Conservation (phyloP, 2,888 invertebrate species). For the Agriopis leucophaearia region DNA sequence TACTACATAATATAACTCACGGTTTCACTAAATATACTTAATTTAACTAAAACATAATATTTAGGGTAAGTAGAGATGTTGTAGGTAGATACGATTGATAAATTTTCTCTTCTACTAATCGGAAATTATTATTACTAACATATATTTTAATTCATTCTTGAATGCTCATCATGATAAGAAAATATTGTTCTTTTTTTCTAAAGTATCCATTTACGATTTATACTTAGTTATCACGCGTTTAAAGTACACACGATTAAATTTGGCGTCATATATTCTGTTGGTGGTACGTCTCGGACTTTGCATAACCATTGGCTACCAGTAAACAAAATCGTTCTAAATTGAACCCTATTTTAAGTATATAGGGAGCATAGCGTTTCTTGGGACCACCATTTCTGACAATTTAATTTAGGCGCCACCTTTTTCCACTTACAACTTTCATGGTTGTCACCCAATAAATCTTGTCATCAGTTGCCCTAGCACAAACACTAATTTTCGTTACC, state of each 20-base stretch:
- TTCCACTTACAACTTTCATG: too few relatives aligned
- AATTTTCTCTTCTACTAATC: constrained; percentile 38
- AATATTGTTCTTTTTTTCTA: background rate
- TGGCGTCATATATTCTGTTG: too few relatives aligned
- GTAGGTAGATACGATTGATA: constrained; percentile 49
- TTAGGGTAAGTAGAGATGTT: constrained; percentile 62
- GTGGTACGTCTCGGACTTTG: too few relatives aligned
- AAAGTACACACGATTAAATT: background rate
- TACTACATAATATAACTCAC: constrained; percentile 70
- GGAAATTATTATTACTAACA: constrained; percentile 16
- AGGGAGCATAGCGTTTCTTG: too few relatives aligned
- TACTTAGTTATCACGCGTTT: background rate
- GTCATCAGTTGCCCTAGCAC: too few relatives aligned
- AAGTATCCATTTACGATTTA: background rate
- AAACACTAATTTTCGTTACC: too few relatives aligned
- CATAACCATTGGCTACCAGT: too few relatives aligned
- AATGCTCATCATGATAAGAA: background rate
- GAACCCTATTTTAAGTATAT: too few relatives aligned
- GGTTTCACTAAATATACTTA: constrained; percentile 71
- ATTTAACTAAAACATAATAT: constrained; percentile 55
- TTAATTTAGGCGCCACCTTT: too few relatives aligned
- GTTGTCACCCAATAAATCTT: too few relatives aligned
- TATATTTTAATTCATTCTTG: constrained; percentile 5
- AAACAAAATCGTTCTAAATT: too few relatives aligned
- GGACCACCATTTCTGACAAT: too few relatives aligned